These are phyloP conservation scores for Solenodon paradoxus DNA, from an alignment of 2,113 vertebrate species.

Conservation along the genomic window DNA sequence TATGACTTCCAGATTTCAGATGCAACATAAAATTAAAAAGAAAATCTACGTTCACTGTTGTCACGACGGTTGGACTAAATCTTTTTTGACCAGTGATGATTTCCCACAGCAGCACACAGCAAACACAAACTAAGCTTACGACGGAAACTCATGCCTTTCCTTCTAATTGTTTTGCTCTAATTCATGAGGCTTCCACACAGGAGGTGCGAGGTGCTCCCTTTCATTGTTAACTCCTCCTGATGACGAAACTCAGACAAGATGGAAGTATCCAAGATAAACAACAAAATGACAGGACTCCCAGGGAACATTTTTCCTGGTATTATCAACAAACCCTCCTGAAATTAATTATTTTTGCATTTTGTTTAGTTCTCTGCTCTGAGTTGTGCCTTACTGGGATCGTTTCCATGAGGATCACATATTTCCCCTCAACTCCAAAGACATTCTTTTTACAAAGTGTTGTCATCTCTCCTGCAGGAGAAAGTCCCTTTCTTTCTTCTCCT, in stretches of 20 bases:
- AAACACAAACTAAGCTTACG: neutral
- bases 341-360: conserved; percentile 1
- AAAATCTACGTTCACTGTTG: neutral
- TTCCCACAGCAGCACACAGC: neutral
- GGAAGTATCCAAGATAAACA: neutral
- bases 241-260: conserved; percentile 30
- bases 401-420: neutral
- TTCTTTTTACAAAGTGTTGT: neutral
- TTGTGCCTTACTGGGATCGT: neutral
- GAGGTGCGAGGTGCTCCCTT: neutral
- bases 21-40: neutral
- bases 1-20: conserved; percentile 11
- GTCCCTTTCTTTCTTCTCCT: neutral
- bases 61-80: neutral
- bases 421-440: neutral
- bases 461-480: neutral
- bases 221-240: neutral
- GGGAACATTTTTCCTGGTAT: neutral
- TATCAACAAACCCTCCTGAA: neutral
- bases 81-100: neutral
- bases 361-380: neutral
- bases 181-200: neutral
- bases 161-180: neutral
- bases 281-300: neutral
- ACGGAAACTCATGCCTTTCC: neutral